Base-by-base conservation (phyloP, 2,888 invertebrate genomes). In the Cosmia pyralina region DNA sequence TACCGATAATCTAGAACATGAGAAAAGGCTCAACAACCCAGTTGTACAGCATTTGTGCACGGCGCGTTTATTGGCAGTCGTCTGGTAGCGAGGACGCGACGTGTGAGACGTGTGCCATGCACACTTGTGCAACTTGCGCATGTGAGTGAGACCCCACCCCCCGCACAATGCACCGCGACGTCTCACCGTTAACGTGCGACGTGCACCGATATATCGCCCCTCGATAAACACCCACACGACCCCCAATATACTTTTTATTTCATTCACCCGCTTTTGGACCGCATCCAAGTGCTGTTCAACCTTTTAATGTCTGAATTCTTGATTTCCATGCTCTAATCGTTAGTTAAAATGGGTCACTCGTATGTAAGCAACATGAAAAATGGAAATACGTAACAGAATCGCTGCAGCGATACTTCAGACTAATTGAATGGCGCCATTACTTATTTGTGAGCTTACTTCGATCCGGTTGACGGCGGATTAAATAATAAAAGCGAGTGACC, bases 261-360 rank as follows among this genome's bases (percentile, higher is more conserved):
- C 74, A 70, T 73, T 63, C 71, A 59, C 71, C 71, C 71, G 50
- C 59, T 71, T n/a, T 77, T 85, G 85, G 86, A 86, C 34, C 69
- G 38, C 73, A 38, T 70, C 85, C 85, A 85, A 82, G 50, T 65
- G 58, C 72, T 79, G 79, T 69, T 80, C 77, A 76, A 79, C 76
- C 81, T 81, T 85, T 86, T 83, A 83, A 85, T 85, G 81, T 82
- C 79, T 77, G 71, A 77, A 79, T 77, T 76, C 74, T 76, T 81
- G 82, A 84, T 77, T 81, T 73, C 57, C 62, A 69, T 53, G 57
- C 64, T 84, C 71, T 82, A 84, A 84, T 76, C 79, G 84, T 75
- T 79, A 74, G 59, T 73, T 75, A 59, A 85, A 84, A 72, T 78
- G 66, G 78, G 73, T 77, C 84, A 72, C 70, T 68, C 73, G 72